Conservation (phyloP, 2,797 vertebrate species). For the Anguilla obscura region DNA sequence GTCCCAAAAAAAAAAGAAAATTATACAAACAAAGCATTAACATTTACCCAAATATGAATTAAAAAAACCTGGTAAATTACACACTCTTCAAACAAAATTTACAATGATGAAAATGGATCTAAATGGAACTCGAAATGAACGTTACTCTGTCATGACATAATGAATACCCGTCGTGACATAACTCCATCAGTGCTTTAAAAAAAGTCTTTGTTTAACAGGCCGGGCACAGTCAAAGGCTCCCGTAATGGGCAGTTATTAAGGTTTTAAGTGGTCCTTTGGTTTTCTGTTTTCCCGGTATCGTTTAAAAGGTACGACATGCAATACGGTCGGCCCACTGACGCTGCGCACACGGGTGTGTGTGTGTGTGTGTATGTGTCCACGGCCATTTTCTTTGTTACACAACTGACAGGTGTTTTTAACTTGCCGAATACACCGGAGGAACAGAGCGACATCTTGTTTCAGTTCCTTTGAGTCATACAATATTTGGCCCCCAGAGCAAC, state of each 20-base stretch:
- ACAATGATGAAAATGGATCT: neutral
- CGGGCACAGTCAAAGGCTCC: neutral
- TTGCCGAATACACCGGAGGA: neutral
- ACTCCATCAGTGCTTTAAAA: neutral
- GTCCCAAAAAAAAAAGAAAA: neutral
- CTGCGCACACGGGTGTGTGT: neutral
- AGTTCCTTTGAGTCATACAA: constrained; percentile 45
- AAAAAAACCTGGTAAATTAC: neutral
- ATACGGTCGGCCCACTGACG: neutral
- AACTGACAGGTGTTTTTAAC: constrained; percentile 6
- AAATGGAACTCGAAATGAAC: neutral
- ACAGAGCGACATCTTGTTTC: constrained; percentile 13
- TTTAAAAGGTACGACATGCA: neutral
- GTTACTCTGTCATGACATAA: neutral
- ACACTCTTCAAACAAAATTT: neutral
- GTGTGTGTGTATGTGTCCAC: neutral
- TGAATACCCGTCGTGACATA: neutral
- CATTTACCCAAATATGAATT: neutral
- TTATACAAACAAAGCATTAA: neutral
- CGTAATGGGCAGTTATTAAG: neutral
- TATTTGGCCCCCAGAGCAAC: constrained; percentile 49
- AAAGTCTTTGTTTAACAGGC: neutral
- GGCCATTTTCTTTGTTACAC: neutral
- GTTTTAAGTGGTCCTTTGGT: neutral
- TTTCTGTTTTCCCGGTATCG: neutral